Conservation (phyloP, 2,797 vertebrate genomes). For the Naso thynnoides region DNA sequence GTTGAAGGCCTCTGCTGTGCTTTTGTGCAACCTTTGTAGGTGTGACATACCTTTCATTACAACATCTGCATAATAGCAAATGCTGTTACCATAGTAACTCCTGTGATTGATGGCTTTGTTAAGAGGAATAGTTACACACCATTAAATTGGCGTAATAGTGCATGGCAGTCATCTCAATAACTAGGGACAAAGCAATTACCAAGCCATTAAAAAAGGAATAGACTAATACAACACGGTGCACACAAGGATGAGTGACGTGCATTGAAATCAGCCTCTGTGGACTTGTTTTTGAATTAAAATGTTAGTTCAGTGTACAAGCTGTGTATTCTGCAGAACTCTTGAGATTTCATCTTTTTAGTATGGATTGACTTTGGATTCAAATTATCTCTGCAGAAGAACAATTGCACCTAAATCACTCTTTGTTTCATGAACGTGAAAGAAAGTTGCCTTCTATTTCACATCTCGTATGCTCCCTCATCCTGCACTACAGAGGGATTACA, state of each 20-base stretch:
- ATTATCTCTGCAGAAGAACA: slow-evolving; percentile 22
- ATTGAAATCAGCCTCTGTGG: slow-evolving; percentile 32
- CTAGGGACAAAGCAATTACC: slow-evolving; percentile 82
- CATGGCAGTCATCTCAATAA: slow-evolving; percentile 84
- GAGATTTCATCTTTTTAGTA: slow-evolving; percentile 4
- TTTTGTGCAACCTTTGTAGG: slow-evolving; percentile 21
- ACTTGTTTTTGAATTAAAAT: slow-evolving; percentile 1
- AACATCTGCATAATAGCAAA: slow-evolving; percentile 65
- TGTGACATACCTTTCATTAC: slow-evolving; percentile 56
- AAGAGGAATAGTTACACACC: slow-evolving; percentile 80
- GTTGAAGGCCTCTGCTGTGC: neutral
- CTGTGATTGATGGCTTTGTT: slow-evolving; percentile 83
- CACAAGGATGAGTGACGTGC: slow-evolving; percentile 63
- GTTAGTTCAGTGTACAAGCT: slow-evolving; percentile 18
- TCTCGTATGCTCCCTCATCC: slow-evolving; percentile 30
- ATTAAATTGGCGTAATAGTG: slow-evolving; percentile 83
- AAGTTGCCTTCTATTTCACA: slow-evolving; percentile 26
- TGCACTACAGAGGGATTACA: slow-evolving; percentile 36
- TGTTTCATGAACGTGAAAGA: slow-evolving; percentile 33
- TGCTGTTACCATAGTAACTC: slow-evolving; percentile 73
- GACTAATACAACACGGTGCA: slow-evolving; percentile 76
- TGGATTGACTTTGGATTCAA: slow-evolving; percentile 5
- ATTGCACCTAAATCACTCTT: slow-evolving; percentile 4
- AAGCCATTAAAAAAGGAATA: slow-evolving; percentile 78
- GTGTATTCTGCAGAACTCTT: neutral